Base-by-base conservation (phyloP, 1,140 invertebrate genomes). In the Probaryconus sp. region DNA sequence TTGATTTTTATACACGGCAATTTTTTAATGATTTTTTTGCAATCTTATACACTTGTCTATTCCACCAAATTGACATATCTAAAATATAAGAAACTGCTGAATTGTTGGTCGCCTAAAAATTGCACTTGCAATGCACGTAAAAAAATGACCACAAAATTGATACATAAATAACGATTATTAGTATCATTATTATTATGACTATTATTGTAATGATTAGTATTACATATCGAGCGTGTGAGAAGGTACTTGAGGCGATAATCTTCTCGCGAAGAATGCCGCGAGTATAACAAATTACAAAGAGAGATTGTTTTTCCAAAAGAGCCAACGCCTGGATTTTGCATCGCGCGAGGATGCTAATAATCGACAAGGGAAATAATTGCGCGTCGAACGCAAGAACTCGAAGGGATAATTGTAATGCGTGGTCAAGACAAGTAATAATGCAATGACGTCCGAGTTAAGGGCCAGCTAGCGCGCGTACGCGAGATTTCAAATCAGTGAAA, bases 351-450 rank as follows among this genome's bases (percentile, higher is more conserved):
- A 51, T 50, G 68, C 60, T 50, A 74, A 79, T 80, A 79, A 79
- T 79, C 76, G 77, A 75, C 76, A 69, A 75, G 40, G 63, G 72
- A 72, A 77, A 77, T 75, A 79, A 77, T 76, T 77, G 70, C 63
- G 65, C 55, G 69, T 55, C 71, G 60, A 69, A 51, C 63, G 67
- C 64, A 69, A 33, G 30, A 53, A 67, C 47, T 58, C 63, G 65
- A 40, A 72, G 63, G 42, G 65, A 76, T 80, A 80, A 80, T 77
- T 80, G 73, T 77, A 77, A 80, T 76, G 77, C 69, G 64, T 61
- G 17, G 18, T 18, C 55, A 56, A 51, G 68, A 51, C 68, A 55
- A 76, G 71, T 35, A 78, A 74, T 78, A 74, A 74, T 74, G 50
- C 17, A 61, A 30, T 30, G 43, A 42, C 48, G 48, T 33, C 17